phyloP scores from a whole-genome alignment of 2,888 invertebrate species.

The Camponotus fellah region DNA sequence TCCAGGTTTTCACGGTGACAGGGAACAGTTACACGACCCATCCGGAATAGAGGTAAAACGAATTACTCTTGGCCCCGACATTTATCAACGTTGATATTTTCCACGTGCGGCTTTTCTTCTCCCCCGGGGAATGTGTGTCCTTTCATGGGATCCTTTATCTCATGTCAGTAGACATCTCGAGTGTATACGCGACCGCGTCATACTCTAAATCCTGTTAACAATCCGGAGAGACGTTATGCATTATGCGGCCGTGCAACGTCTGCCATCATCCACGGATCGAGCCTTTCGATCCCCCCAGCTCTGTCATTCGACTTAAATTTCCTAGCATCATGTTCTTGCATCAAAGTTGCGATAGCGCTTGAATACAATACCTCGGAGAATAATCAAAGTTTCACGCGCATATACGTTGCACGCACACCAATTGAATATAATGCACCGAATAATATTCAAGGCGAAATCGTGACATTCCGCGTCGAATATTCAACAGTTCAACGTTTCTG shows the following conservation, averaged over 20 bases:
- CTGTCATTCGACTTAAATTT: conserved; percentile 65
- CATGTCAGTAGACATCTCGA: conserved; percentile 41
- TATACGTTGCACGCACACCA: not conserved
- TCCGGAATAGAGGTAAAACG: conserved; percentile 29
- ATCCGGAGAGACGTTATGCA: conserved; percentile 55
- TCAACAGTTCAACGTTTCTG: conserved; percentile 50
- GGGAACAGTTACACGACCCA: conserved; percentile 31
- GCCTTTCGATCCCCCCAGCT: conserved; percentile 60
- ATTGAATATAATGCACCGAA: conserved; percentile 31
- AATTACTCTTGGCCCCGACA: conserved; percentile 32
- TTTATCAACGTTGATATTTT: conserved; percentile 52
- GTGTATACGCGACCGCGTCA: conserved; percentile 45
- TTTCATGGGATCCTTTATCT: conserved; percentile 34
- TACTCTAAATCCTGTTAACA: conserved; percentile 46
- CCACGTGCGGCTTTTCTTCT: conserved; percentile 14
- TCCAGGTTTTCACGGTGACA: not conserved
- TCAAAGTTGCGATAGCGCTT: conserved; percentile 22
- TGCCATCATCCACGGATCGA: conserved; percentile 12
- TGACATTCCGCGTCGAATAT: conserved; percentile 51
- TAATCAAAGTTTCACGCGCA: conserved; percentile 61
- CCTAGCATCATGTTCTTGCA: conserved; percentile 40
- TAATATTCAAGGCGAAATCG: conserved; percentile 50
- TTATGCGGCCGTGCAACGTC: conserved; percentile 8
- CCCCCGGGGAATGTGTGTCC: not conserved
- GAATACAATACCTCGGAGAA: conserved; percentile 55